A percentile compares a stretch with the other conserved stretches of the same genome.
These are phyloP conservation scores for Eumaeus atala DNA, from an alignment of 1,140 invertebrate genomes.

Conservation along the genomic window DNA sequence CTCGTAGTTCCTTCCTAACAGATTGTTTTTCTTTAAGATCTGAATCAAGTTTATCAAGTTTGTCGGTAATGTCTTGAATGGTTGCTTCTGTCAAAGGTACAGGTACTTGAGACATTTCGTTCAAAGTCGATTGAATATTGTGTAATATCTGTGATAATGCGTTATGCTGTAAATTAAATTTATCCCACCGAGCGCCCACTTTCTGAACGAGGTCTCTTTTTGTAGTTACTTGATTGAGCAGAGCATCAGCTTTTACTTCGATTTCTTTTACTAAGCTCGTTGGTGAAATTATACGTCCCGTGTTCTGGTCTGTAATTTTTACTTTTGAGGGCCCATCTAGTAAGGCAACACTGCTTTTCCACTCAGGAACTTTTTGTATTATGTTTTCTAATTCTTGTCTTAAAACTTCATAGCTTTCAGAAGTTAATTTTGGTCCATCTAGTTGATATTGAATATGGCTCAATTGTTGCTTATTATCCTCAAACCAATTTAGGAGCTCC, in stretches of 20 bases:
- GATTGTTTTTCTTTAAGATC: slow-evolving; percentile 67
- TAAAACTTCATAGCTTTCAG: slow-evolving; percentile 79
- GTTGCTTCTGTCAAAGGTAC: slow-evolving; percentile 76
- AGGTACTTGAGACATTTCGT: slow-evolving; percentile 75
- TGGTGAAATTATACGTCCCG: slow-evolving; percentile 80
- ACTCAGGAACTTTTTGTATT: slow-evolving; percentile 78
- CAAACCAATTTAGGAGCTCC: slow-evolving; percentile 86
- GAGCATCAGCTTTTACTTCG: slow-evolving; percentile 78
- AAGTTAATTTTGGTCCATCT: slow-evolving; percentile 80
- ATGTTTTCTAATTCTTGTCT: slow-evolving; percentile 81
- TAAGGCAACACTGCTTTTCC: slow-evolving; percentile 80
- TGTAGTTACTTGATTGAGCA: slow-evolving; percentile 78
- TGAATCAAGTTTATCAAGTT: slow-evolving; percentile 66
- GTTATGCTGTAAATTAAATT: slow-evolving; percentile 80
- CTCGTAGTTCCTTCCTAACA: slow-evolving; percentile 66
- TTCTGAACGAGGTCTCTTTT: slow-evolving; percentile 81
- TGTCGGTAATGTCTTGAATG: slow-evolving; percentile 75
- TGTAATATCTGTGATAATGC: slow-evolving; percentile 78
- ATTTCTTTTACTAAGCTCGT: slow-evolving; percentile 81
- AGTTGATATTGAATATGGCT: slow-evolving; percentile 87
- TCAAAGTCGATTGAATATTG: slow-evolving; percentile 72
- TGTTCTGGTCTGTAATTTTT: slow-evolving; percentile 80
- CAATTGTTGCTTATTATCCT: slow-evolving; percentile 86
- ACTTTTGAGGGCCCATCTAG: slow-evolving; percentile 81
- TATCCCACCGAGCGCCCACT: slow-evolving; percentile 80